Evolutionary conservation across 2,888 invertebrate species (phyloP), one percentile per base, ranked within the genome.

Genomic region (Tridacna gigas): DNA sequence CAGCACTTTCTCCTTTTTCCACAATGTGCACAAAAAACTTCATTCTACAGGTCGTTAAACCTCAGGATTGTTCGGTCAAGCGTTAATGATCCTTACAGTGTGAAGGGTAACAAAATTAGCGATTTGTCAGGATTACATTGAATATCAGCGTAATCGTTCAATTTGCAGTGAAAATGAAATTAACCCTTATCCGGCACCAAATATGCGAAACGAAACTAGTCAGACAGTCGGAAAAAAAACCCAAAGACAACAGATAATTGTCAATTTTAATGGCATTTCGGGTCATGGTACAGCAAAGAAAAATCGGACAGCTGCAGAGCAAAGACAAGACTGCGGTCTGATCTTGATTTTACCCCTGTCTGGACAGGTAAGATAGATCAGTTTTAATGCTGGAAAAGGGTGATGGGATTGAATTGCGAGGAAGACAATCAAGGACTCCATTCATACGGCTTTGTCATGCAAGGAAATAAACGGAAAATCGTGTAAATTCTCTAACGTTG

Each of bases 401-500:
- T 65, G 25, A 26, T 28, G 28, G 67, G 9, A 20, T 56, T 56
- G 56, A 56, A 20, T 56, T 15, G 56, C 56, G 18, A 20, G 15
- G 15, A 20, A 56, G 15, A 56, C 18, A 56, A 56, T 20, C 18
- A 3, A 56, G 56, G 20, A 15, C 15, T 67, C 45, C 28, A 67
- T 67, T 67, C 67, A 67, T 67, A 37, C 37, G 20, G 45, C 45
- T 45, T 67, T 67, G 67, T 67, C 67, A 67, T 67, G 67, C 67
- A 67, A 67, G 67, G 67, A 67, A 67, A 67, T 67, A 67, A 67
- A 67, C 67, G 45, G 67, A 18, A 45, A 67, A 45, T 67, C 67
- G 65, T 67, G 67, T 67, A 45, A 67, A 67, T 37, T 45, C 3
- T 45, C 37, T 37, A 45, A 67, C n/a, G n/a, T 4, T 28, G n/a